phyloP scores from a whole-genome alignment of 2,888 invertebrate species.

The Teleogryllus oceanicus region DNA sequence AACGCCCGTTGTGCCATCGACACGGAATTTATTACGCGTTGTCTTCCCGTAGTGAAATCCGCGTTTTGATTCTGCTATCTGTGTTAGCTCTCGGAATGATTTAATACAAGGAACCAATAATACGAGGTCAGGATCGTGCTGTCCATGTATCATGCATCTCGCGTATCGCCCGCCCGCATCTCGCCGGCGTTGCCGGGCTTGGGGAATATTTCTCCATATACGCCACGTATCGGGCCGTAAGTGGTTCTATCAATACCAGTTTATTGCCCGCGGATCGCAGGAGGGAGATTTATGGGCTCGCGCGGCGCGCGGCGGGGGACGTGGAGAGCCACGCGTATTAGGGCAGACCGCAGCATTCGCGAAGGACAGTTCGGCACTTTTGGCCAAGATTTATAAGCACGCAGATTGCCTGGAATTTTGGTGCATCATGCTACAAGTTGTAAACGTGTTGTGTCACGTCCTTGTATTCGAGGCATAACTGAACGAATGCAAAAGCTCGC shows the following conservation, averaged over 20 bases:
- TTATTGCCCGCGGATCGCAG: background rate
- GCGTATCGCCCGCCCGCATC: background rate
- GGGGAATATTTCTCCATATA: conserved; percentile 18
- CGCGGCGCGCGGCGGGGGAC: background rate
- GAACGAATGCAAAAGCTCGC: too few relatives aligned
- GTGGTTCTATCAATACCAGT: conserved; percentile 18
- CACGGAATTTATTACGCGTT: conserved; percentile 29
- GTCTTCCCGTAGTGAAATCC: conserved; percentile 24
- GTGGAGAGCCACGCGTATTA: too few relatives aligned
- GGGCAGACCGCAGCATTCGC: too few relatives aligned
- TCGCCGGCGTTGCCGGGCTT: background rate
- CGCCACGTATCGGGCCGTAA: background rate
- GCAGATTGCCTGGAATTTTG: too few relatives aligned
- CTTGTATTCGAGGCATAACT: too few relatives aligned
- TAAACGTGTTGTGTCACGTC: too few relatives aligned
- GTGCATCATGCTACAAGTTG: too few relatives aligned
- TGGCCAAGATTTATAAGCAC: too few relatives aligned
- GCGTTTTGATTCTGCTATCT: conserved; percentile 29
- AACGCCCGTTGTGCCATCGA: background rate
- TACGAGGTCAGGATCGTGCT: conserved; percentile 28
- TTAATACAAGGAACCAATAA: conserved; percentile 27
- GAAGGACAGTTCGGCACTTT: too few relatives aligned
- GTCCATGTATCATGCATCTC: conserved; percentile 26
- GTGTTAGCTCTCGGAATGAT: conserved; percentile 25
- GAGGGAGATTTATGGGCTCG: background rate